Conservation (phyloP, 2,113 vertebrate species). For the Toxotes jaculatrix region DNA sequence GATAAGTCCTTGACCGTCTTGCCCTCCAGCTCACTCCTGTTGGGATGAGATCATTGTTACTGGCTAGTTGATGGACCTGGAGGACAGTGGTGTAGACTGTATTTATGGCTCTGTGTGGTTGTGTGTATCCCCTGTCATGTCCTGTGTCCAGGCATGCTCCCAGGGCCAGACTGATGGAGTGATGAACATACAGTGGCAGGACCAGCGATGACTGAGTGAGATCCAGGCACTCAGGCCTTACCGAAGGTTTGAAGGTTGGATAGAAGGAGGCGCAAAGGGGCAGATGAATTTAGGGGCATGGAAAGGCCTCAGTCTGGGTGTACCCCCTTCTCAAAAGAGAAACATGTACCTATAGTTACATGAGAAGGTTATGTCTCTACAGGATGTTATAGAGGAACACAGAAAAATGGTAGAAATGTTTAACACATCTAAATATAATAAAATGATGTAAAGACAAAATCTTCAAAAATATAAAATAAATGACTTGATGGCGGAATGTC, state of each 20-base stretch:
- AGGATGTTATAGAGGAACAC: too few relatives aligned
- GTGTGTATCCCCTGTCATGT: constrained; percentile 74
- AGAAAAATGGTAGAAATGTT: too few relatives aligned
- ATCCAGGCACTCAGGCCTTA: constrained; percentile 58
- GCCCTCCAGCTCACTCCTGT: constrained; percentile 63
- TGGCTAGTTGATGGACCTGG: constrained; percentile 72
- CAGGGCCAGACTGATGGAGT: constrained; percentile 67
- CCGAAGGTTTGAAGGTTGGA: constrained; percentile 40
- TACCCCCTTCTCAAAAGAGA: constrained; percentile 43
- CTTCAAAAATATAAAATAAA: too few relatives aligned
- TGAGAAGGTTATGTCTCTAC: constrained; percentile 34
- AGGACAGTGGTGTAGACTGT: constrained; percentile 69
- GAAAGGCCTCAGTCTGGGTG: constrained; percentile 41
- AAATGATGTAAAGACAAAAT: too few relatives aligned
- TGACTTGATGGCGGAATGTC: too few relatives aligned
- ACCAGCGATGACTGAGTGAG: constrained; percentile 60
- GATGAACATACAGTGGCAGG: constrained; percentile 79
- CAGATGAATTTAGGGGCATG: constrained; percentile 55
- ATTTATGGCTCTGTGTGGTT: constrained; percentile 60
- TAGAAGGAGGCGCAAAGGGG: constrained; percentile 37
- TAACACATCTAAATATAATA: too few relatives aligned
- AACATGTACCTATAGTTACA: constrained; percentile 23
- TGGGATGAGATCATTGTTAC: constrained; percentile 81
- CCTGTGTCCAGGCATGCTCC: constrained; percentile 71
- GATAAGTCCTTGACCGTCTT: constrained; percentile 73